Conservation (phyloP, 2,797 vertebrate genomes). For the Gastrophryne carolinensis region DNA sequence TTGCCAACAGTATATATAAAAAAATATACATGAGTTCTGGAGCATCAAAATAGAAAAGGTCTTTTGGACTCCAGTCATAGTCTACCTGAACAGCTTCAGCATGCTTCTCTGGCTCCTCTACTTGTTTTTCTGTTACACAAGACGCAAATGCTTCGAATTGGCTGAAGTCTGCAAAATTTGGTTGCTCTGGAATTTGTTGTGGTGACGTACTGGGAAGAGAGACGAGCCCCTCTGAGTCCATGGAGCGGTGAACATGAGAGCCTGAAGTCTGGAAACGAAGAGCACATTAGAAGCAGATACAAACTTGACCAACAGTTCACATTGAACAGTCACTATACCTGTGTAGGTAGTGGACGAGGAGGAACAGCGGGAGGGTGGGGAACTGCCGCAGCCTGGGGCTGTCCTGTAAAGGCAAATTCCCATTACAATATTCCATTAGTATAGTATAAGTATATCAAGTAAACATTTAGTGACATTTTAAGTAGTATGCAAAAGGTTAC, state of each 20-base stretch:
- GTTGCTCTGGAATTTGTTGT: conserved; percentile 96
- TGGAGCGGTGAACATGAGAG: conserved; percentile 80
- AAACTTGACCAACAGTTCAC: not conserved
- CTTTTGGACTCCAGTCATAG: too few relatives aligned
- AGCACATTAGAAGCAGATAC: not conserved
- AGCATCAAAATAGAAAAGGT: too few relatives aligned
- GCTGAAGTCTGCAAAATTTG: conserved; percentile 98
- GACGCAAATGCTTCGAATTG: conserved; percentile 91
- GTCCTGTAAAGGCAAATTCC: conserved; percentile 64
- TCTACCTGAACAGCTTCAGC: conserved; percentile 84
- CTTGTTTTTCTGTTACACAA: conserved; percentile 76
- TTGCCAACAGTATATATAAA: too few relatives aligned
- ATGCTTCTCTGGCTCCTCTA: conserved; percentile 82
- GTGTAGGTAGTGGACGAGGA: conserved; percentile 90
- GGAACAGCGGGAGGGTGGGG: conserved; percentile 94
- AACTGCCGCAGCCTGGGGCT: conserved; percentile 80
- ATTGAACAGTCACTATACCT: conserved; percentile 70
- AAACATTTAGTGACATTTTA: too few relatives aligned
- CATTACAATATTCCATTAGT: not conserved
- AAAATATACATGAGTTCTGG: too few relatives aligned
- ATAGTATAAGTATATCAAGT: too few relatives aligned
- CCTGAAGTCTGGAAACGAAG: conserved; percentile 71
- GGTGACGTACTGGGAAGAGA: conserved; percentile 86
- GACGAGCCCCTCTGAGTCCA: conserved; percentile 80
- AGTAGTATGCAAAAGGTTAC: too few relatives aligned